Base-by-base conservation (phyloP, 2,888 invertebrate genomes). In the Doris montereyensis region DNA sequence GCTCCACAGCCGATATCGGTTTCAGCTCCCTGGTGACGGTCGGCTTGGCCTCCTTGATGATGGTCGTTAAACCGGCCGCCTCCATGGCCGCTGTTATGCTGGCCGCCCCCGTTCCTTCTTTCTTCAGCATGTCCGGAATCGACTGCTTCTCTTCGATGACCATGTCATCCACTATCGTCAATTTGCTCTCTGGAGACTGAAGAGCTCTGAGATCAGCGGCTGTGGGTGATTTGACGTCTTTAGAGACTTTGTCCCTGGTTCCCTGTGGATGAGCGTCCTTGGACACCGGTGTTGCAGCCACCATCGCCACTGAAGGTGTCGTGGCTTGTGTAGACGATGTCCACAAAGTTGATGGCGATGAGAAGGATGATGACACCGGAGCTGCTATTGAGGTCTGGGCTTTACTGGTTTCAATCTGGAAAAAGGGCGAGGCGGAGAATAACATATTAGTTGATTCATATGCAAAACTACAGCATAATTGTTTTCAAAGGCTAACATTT, bases 331-430 rank as follows among this genome's bases (percentile, higher is more conserved):
- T 67, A 77, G 81, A 74, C 32, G 83, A 81, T n/a, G 24, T 79
- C 83, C n/a, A 83, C 81, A 0, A 83, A 80, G 28, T 82, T 84
- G 0, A 81, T 81, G 0, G 79, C 68, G 0, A 67, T 65, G 1
- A 52, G 71, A 0, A 71, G 58, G 67, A 65, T 26, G 2, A 28
- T 21, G 26, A 3, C 67, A 65, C 21, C 67, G 8, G 67, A 65
- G 26, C n/a, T n/a, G n/a, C n/a, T n/a, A n/a, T n/a, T n/a, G n/a
- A n/a, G n/a, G n/a, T n/a, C n/a, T n/a, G n/a, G n/a, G n/a, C n/a
- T n/a, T n/a, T n/a, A n/a, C n/a, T n/a, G n/a, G n/a, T n/a, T n/a
- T n/a, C n/a, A n/a, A n/a, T n/a, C n/a, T n/a, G n/a, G n/a, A n/a
- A n/a, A n/a, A n/a, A n/a, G n/a, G n/a, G n/a, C n/a, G n/a, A n/a